Conservation (phyloP, 1,140 invertebrate genomes). For the Sitobion miscanthi region DNA sequence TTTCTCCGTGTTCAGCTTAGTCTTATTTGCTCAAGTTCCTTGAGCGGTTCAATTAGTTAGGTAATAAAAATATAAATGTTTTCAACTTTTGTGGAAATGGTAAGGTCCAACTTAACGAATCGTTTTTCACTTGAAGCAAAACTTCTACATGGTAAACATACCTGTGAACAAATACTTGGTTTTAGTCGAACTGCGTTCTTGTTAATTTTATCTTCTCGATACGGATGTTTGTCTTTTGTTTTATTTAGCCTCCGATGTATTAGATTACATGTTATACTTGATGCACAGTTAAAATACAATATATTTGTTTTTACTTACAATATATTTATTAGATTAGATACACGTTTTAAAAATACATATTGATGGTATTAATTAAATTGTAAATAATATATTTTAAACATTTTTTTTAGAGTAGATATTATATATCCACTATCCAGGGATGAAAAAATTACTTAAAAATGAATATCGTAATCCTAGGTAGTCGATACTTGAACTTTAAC, state of each 20-base stretch:
- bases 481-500: neutral
- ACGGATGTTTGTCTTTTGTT: neutral
- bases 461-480: neutral
- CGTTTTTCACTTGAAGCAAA: slow-evolving; percentile 10
- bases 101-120: slow-evolving; percentile 11
- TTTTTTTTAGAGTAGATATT: neutral
- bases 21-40: slow-evolving; percentile 7
- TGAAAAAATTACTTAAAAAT: neutral
- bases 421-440: neutral
- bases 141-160: slow-evolving; percentile 7
- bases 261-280: neutral
- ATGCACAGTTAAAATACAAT: neutral
- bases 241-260: neutral
- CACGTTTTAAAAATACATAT: neutral
- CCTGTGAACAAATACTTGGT: neutral
- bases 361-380: no score
- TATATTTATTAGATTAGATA: neutral
- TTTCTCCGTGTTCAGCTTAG: neutral
- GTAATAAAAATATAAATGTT: slow-evolving; percentile 25
- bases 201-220: slow-evolving; percentile 2
- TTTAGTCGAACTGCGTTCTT: neutral
- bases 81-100: neutral
- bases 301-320: neutral
- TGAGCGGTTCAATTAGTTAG: slow-evolving; percentile 9
- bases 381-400: no score